A percentile compares a stretch with the other conserved stretches of the same genome.
phyloP scores from a whole-genome alignment of 2,888 invertebrate genomes.

The Chrysotoxum bicinctum region DNA sequence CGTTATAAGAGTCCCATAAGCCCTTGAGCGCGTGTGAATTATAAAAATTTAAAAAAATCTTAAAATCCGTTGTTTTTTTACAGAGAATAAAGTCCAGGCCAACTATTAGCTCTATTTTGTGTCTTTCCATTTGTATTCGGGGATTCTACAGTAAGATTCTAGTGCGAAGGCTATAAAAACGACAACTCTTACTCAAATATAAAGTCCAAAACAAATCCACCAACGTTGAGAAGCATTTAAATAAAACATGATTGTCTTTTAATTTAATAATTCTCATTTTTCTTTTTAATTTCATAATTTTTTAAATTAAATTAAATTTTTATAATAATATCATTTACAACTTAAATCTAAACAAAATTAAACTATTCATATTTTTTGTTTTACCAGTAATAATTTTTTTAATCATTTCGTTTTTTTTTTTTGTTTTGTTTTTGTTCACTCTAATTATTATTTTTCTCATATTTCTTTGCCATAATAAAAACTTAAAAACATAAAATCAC shows the following conservation, averaged over 20 bases:
- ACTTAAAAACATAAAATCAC: slow-evolving; percentile 68
- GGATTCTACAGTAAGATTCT: no score
- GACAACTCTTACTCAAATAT: no score
- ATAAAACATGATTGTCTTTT: slow-evolving; percentile 51
- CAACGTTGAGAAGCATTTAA: background rate
- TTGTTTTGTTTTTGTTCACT: slow-evolving; percentile 44
- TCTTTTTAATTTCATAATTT: slow-evolving; percentile 74
- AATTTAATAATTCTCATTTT: slow-evolving; percentile 71
- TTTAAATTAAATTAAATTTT: slow-evolving; percentile 76
- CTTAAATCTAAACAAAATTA: slow-evolving; percentile 78
- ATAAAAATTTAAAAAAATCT: no score
- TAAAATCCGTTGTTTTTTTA: no score
- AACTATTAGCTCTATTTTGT: no score
- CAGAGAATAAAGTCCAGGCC: no score
- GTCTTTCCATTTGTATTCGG: no score
- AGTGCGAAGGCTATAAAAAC: no score
- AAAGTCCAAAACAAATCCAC: background rate
- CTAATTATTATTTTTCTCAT: slow-evolving; percentile 24
- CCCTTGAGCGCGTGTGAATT: no score
- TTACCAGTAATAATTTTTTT: slow-evolving; percentile 59
- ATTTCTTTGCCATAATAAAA: slow-evolving; percentile 41
- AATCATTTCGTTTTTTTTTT: slow-evolving; percentile 35
- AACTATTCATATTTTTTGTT: slow-evolving; percentile 58
- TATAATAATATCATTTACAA: slow-evolving; percentile 80
- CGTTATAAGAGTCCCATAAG: no score